Conservation (phyloP, 2,888 invertebrate genomes). For the Eupithecia insigniata region DNA sequence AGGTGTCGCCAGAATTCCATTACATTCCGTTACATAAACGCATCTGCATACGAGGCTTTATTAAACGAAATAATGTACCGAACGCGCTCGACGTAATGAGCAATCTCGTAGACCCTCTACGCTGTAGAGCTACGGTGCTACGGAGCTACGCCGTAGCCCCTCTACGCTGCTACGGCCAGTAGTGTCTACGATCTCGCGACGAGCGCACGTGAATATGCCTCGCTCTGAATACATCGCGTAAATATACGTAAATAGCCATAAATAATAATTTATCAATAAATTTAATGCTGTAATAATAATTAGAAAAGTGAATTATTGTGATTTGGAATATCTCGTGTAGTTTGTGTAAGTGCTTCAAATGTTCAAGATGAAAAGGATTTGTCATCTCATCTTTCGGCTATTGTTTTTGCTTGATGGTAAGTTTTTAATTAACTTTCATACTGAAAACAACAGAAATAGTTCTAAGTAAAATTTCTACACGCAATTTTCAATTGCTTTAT, state of each 20-base stretch:
- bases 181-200: slow-evolving; percentile 47
- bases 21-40: slow-evolving; percentile 37
- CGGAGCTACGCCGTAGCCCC: slow-evolving; percentile 41
- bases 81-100: slow-evolving; percentile 63
- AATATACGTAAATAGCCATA: slow-evolving; percentile 16
- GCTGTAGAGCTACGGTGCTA: slow-evolving; percentile 33
- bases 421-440: slow-evolving; percentile 38
- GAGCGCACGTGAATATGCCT: slow-evolving; percentile 48
- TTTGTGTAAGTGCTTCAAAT: slow-evolving; percentile 52
- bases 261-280: not conserved
- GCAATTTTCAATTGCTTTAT: not conserved
- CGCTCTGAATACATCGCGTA: slow-evolving; percentile 26
- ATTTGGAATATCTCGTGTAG: slow-evolving; percentile 32
- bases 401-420: slow-evolving; percentile 76
- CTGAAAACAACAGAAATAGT: not conserved
- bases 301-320: slow-evolving; percentile 37
- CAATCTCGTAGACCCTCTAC: slow-evolving; percentile 54
- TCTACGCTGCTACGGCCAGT: slow-evolving; percentile 48
- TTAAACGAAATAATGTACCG: slow-evolving; percentile 71
- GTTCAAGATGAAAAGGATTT: slow-evolving; percentile 79
- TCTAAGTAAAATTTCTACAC: not conserved
- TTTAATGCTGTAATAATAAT: slow-evolving; percentile 3
- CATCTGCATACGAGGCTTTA: slow-evolving; percentile 59
- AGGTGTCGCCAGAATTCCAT: slow-evolving; percentile 29
- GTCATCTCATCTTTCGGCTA: slow-evolving; percentile 72